A percentile compares a stretch with the other conserved stretches of the same genome.
These are phyloP conservation scores for Phrynocephalus versicolor DNA, from an alignment of 2,113 vertebrate genomes.

Conservation along the genomic window DNA sequence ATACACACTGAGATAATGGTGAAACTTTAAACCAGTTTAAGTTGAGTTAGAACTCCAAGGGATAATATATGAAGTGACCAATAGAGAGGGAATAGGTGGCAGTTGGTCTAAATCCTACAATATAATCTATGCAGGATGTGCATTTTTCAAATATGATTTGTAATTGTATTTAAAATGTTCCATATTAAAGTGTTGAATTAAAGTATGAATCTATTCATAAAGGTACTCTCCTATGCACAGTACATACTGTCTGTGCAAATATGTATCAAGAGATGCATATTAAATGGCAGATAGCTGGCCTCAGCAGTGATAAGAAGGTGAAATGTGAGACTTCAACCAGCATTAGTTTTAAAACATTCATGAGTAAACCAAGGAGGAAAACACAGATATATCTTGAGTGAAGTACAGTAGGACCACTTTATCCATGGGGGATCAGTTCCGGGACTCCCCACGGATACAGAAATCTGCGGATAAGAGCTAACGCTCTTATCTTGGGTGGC, in stretches of 20 bases:
- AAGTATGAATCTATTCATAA: not conserved
- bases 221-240: not conserved
- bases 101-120: not conserved
- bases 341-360: not conserved
- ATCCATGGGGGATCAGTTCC: too few relatives aligned
- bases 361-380: not conserved
- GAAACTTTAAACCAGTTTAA: not conserved
- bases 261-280: not conserved
- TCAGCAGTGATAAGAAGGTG: not conserved
- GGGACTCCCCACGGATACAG: too few relatives aligned
- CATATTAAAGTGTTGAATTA: not conserved
- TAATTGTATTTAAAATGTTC: not conserved
- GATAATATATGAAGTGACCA: not conserved
- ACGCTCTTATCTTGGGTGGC: too few relatives aligned
- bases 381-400: not conserved
- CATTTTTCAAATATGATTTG: not conserved
- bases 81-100: too few relatives aligned
- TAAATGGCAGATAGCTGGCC: not conserved
- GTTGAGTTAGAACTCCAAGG: not conserved
- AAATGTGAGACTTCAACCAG: not conserved
- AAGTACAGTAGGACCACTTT: not conserved
- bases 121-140: not conserved
- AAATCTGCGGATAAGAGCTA: too few relatives aligned
- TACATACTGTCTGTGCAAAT: not conserved
- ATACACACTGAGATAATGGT: not conserved